Percentiles rank a stretch among this genome's conserved stretches.
These are phyloP conservation scores for Wasmannia auropunctata DNA, from an alignment of 1,140 invertebrate species.

Conservation along the genomic window DNA sequence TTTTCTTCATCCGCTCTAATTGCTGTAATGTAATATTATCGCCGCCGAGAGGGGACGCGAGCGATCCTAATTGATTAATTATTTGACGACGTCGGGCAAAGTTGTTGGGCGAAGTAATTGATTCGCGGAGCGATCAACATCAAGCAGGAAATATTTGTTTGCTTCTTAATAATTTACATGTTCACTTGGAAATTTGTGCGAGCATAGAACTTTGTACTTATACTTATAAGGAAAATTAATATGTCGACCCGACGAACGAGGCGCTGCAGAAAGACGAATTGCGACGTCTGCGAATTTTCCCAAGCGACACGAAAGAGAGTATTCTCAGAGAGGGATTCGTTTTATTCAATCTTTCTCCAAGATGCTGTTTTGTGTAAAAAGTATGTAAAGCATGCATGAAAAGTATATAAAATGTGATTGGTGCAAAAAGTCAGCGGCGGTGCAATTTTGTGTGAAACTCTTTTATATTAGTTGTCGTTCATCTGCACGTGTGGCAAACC, in stretches of 20 bases:
- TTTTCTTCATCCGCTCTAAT: conserved; percentile 13
- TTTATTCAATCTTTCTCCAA: background rate
- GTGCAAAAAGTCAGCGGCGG: background rate
- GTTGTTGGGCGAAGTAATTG: conserved; percentile 40
- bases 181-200: conserved; percentile 28
- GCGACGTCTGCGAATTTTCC: background rate
- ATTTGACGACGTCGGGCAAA: conserved; percentile 30
- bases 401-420: background rate
- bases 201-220: conserved; percentile 34
- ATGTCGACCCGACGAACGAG: background rate
- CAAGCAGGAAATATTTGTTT: conserved; percentile 39
- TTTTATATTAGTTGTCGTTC: background rate
- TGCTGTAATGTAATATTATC: background rate
- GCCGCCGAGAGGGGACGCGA: background rate
- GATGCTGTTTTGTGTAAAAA: background rate
- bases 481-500: background rate
- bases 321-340: background rate
- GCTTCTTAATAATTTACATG: conserved; percentile 38
- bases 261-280: conserved; percentile 1
- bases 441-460: background rate
- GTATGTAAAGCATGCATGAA: background rate
- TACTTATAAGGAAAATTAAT: conserved; percentile 48
- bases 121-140: conserved; percentile 5
- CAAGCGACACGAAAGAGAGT: background rate
- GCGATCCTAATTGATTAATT: conserved; percentile 37